Base-by-base conservation (phyloP, 2,888 invertebrate genomes). In the Agapetus fuscipes region DNA sequence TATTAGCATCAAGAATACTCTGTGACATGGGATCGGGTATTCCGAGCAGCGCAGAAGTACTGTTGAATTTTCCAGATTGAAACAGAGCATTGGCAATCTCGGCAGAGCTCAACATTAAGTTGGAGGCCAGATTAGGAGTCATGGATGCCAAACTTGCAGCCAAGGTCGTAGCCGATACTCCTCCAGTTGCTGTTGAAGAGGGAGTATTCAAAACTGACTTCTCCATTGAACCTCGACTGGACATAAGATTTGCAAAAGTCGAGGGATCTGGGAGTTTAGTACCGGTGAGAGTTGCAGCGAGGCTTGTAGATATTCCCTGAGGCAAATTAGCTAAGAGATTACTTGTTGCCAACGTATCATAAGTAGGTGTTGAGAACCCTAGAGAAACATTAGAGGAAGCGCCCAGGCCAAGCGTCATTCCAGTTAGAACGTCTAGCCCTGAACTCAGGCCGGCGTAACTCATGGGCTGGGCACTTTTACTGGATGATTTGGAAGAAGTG, bases 11-110 rank as follows among this genome's bases (percentile, higher is more conserved):
- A 48, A 84, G 61, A 17, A 82, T 81, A 9, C 81, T 76, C 54
- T 83, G 82, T 0, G 83, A 78, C 64, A 86, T 72, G 0, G 84
- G 82, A 59, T 86, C 86, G 1, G 83, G 80, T 50, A 82, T 76
- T 3, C 76, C 76, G 24, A 80, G 61, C 36, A 80, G 64, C 30
- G 71, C 58, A 13, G 72, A 74, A 10, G 74, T 71, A 48, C 71
- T 73, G 2, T 77, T 76, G 54, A 76, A 78, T 57, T 76, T 78
- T 30, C 74, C 77, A 2, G 76, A 72, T 37, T 75, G 80, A 53
- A 81, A 80, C 35, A 82, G 61, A 37, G 81, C 77, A 54, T 72
- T 76, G 0, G 81, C 76, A 36, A 80, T 74, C 51, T 79, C 78
- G 7, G 72, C 70, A 1, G 74, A 71, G 44, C 75, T 74, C 59